phyloP scores from a whole-genome alignment of 23 tunicate genomes.

The Diplosoma virens region DNA sequence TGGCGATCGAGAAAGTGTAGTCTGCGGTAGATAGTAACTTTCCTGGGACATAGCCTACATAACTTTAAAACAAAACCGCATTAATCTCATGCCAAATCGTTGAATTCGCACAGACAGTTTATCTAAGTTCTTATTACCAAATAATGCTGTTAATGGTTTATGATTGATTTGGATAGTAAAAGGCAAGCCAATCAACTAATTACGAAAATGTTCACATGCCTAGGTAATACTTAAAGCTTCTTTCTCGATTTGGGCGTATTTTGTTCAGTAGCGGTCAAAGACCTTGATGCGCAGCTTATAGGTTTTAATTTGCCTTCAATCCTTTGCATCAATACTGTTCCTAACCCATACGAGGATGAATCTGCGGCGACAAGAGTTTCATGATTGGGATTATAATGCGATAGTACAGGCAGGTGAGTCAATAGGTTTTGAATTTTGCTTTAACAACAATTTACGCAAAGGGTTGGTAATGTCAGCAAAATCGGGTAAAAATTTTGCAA shows the following conservation, averaged over 20 bases:
- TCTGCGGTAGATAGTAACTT: conserved; percentile 1
- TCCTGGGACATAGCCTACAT: conserved; percentile 33
- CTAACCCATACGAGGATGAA: conserved; percentile 14
- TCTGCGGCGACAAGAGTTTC: conserved; percentile 25
- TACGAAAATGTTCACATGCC: conserved; percentile 17
- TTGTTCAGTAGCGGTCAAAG: conserved; percentile 20
- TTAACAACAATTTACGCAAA: conserved; percentile 6
- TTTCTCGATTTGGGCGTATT: conserved; percentile 38
- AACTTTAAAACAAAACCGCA: conserved; percentile 15
- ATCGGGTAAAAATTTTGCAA: conserved; percentile 16
- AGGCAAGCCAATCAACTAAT: conserved; percentile 17
- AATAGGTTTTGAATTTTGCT: neutral
- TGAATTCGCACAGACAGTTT: conserved; percentile 22
- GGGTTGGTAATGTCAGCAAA: conserved; percentile 15
- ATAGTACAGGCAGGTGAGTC: conserved; percentile 3
- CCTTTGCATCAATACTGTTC: conserved; percentile 35
- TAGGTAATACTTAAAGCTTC: conserved; percentile 12
- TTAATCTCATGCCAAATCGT: conserved; percentile 37
- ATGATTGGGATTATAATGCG: neutral
- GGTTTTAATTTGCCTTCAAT: neutral
- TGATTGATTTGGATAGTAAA: conserved; percentile 22
- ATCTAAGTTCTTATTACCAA: conserved; percentile 2
- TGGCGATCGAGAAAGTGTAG: conserved; percentile 7
- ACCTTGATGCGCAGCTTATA: conserved; percentile 2
- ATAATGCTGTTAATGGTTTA: conserved; percentile 29